These are phyloP conservation scores for Talpa occidentalis DNA, from an alignment of 2,113 vertebrate species.

Conservation along the genomic window DNA sequence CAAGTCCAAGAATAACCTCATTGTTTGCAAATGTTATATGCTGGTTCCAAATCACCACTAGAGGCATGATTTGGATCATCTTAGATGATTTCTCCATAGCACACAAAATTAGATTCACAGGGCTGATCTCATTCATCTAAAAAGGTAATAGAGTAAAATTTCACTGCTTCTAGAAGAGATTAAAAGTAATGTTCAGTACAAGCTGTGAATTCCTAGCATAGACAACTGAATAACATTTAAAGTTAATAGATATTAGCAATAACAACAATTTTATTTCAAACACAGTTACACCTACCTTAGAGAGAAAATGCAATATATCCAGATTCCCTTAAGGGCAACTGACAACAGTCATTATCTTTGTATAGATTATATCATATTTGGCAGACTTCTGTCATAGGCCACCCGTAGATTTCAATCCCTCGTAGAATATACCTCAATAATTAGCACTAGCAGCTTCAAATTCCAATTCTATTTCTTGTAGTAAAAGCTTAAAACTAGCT, in stretches of 20 bases:
- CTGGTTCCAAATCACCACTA: not conserved
- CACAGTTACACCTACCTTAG: constrained; percentile 40
- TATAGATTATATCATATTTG: constrained; percentile 30
- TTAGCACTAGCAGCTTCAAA: constrained; percentile 64
- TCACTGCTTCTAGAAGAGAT: constrained; percentile 44
- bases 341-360: constrained; percentile 63
- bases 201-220: constrained; percentile 43
- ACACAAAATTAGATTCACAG: not conserved
- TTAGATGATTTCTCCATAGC: constrained; percentile 46
- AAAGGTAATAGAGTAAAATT: constrained; percentile 36
- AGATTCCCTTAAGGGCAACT: constrained; percentile 58
- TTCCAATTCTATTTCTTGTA: constrained; percentile 57
- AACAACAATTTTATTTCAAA: constrained; percentile 71
- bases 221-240: constrained; percentile 60
- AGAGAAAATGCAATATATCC: constrained; percentile 58
- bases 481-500: constrained; percentile 50
- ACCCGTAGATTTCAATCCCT: constrained; percentile 43
- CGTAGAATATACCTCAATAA: constrained; percentile 47
- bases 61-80: not conserved
- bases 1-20: not conserved
- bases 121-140: constrained; percentile 40
- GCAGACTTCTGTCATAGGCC: constrained; percentile 37
- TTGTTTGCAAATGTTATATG: not conserved
- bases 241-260: constrained; percentile 62
- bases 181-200: constrained; percentile 58